Evolutionary conservation across 2,113 vertebrate species (phyloP).

Genomic region (Verasper variegatus): DNA sequence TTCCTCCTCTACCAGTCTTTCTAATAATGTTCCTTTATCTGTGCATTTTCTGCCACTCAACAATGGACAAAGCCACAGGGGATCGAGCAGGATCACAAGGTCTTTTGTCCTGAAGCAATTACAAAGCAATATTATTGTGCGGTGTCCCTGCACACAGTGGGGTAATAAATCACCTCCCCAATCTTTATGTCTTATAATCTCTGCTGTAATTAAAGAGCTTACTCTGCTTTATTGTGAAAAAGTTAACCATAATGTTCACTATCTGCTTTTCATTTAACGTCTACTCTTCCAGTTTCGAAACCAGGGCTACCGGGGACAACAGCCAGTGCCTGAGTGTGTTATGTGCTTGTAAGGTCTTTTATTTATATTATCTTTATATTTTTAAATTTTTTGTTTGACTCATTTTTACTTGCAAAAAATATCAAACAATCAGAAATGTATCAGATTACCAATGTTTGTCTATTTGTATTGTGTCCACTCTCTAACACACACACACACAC

Average conservation of each 20-base stretch:
- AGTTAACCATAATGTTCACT: not conserved
- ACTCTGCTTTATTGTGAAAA: slow-evolving; percentile 22
- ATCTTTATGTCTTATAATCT: slow-evolving; percentile 7
- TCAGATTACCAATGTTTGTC: no score
- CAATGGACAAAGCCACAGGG: not conserved
- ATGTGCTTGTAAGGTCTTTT: not conserved
- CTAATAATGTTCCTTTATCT: not conserved
- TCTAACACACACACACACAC: no score
- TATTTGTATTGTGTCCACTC: no score
- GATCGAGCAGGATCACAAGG: slow-evolving; percentile 1
- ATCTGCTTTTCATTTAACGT: not conserved
- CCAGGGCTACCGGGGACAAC: not conserved
- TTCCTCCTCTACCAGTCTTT: no score
- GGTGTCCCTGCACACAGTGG: not conserved
- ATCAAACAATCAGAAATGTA: no score
- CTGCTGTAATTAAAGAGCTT: slow-evolving; percentile 10
- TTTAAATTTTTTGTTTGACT: not conserved
- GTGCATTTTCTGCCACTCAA: not conserved
- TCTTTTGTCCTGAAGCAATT: slow-evolving; percentile 26
- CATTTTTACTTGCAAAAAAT: no score
- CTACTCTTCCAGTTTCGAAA: slow-evolving; percentile 2
- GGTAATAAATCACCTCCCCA: slow-evolving; percentile 27
- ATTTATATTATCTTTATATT: not conserved
- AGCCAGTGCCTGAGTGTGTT: not conserved
- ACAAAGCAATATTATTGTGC: slow-evolving; percentile 30